Evolutionary conservation across 1,140 invertebrate species (phyloP).

Genomic region (silkworm (Bombyx mori)): DNA sequence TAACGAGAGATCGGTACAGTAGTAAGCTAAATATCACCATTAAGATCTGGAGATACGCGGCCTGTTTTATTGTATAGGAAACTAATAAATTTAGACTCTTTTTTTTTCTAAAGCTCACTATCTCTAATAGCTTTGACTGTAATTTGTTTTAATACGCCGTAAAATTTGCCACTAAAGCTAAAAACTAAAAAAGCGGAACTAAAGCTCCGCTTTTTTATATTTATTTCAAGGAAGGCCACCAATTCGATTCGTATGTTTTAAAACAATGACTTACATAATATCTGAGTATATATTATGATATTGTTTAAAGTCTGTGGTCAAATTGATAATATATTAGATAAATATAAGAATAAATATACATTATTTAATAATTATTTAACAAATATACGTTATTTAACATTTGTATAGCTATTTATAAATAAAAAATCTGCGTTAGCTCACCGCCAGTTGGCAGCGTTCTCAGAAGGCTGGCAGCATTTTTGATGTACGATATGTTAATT

Average conservation of each 20-base stretch:
- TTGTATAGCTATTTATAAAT: no score
- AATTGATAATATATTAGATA: no score
- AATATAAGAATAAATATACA: no score
- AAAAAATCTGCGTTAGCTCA: no score
- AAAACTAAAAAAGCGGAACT: slow-evolving; percentile 30
- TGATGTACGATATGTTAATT: no score
- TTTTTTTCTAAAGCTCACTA: slow-evolving; percentile 19
- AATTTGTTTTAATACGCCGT: slow-evolving; percentile 60
- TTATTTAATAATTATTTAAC: no score
- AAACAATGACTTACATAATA: no score
- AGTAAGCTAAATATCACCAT: slow-evolving; percentile 27
- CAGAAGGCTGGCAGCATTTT: no score
- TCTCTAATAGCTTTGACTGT: slow-evolving; percentile 20
- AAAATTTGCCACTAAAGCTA: slow-evolving; percentile 43
- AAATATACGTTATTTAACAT: no score
- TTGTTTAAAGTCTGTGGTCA: no score
- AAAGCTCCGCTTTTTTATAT: slow-evolving; percentile 36
- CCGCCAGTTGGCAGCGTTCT: no score
- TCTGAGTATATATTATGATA: no score
- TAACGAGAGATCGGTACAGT: slow-evolving; percentile 30
- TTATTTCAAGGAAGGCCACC: slow-evolving; percentile 13
- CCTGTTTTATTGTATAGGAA: slow-evolving; percentile 52
- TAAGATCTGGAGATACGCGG: slow-evolving; percentile 41
- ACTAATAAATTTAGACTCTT: slow-evolving; percentile 48
- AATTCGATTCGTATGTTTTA: neutral